phyloP scores from a whole-genome alignment of 2,113 vertebrate species.

The Ochotona princeps region DNA sequence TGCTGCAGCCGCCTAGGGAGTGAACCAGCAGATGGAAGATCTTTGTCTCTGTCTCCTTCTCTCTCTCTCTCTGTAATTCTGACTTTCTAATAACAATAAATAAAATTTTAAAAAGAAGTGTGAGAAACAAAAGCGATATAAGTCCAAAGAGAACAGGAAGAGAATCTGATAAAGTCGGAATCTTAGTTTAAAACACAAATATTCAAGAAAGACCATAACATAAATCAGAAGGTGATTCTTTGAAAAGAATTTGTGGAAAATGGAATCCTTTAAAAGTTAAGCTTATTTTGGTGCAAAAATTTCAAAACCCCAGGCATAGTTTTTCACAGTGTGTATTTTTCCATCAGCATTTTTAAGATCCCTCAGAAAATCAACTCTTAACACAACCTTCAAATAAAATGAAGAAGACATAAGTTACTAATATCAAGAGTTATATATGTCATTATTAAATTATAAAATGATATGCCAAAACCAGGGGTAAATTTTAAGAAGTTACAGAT shows the following conservation, averaged over 20 bases:
- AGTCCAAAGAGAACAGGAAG: background rate
- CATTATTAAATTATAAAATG: background rate
- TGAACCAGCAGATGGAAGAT: too few species aligned
- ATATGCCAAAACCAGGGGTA: background rate
- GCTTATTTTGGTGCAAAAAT: too few species aligned
- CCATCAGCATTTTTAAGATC: too few species aligned
- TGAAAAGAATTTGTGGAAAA: background rate
- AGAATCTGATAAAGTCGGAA: background rate
- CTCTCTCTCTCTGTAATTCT: too few species aligned
- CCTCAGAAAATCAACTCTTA: background rate
- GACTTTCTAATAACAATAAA: too few species aligned
- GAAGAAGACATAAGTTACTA: background rate
- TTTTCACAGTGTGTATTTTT: too few species aligned
- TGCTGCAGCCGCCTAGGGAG: too few species aligned
- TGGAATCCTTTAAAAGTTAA: too few species aligned
- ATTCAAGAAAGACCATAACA: background rate
- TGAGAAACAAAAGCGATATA: background rate
- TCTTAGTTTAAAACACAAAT: background rate
- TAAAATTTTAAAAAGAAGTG: background rate
- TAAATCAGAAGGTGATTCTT: background rate
- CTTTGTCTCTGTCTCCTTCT: too few species aligned
- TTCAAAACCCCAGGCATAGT: too few species aligned
- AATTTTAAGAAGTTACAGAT: slow-evolving; percentile 16
- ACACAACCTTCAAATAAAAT: background rate
- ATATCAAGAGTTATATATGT: background rate